Conservation (phyloP, 1,140 invertebrate genomes). For the Bombus consobrinus region DNA sequence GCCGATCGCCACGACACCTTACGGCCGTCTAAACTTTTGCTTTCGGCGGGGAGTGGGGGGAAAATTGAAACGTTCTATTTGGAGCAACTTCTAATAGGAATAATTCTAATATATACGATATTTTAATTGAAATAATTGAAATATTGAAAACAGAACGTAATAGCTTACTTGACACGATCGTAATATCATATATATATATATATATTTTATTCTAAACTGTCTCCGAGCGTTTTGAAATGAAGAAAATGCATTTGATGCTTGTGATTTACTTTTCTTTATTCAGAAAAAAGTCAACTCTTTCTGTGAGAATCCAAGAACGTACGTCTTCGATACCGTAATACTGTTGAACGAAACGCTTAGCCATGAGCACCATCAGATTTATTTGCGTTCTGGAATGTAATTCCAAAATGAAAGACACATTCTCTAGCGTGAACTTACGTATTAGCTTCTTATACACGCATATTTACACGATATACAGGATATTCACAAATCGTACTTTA, state of each 20-base stretch:
- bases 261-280: conserved; percentile 26
- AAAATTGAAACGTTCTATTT: not conserved
- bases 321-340: conserved; percentile 45
- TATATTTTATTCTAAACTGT: not conserved
- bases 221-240: not conserved
- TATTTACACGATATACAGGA: conserved; percentile 1
- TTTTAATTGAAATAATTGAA: no score
- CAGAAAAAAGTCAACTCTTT: not conserved
- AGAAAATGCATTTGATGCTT: not conserved
- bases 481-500: not conserved
- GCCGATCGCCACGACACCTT: not conserved
- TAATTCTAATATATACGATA: no score
- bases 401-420: conserved; percentile 33
- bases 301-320: not conserved
- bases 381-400: conserved; percentile 51
- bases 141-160: no score
- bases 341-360: conserved; percentile 43
- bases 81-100: no score
- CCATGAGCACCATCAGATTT: conserved; percentile 34
- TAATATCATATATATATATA: not conserved
- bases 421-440: conserved; percentile 3
- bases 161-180: no score
- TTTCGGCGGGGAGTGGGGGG: not conserved
- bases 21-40: not conserved
- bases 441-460: not conserved